Conservation (phyloP, 2,888 invertebrate species). For the Lepas anatifera region DNA sequence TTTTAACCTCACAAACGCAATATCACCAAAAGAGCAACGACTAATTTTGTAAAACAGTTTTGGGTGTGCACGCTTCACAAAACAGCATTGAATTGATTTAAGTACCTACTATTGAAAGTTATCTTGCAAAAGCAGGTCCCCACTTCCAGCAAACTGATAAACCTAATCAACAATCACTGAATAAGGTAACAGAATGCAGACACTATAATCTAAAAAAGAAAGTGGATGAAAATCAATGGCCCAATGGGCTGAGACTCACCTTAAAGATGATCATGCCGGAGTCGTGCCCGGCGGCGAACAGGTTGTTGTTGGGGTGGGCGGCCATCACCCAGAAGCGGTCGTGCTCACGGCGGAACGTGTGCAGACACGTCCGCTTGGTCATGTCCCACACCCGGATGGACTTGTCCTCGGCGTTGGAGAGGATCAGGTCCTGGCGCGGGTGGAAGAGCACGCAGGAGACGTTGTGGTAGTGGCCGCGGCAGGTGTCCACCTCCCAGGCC, state of each 20-base stretch:
- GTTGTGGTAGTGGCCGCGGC: conserved; percentile 99
- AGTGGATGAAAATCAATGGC: too few species aligned
- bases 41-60: too few species aligned
- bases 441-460: conserved; percentile 96
- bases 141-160: too few species aligned
- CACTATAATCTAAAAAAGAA: too few species aligned
- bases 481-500: conserved; percentile 99
- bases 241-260: conserved; percentile 28
- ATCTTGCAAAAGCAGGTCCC: too few species aligned
- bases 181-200: too few species aligned
- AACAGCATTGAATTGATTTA: too few species aligned
- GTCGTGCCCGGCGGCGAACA: conserved; percentile 99
- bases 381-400: conserved; percentile 83
- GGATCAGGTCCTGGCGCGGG: conserved; percentile 87
- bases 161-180: too few species aligned
- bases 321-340: conserved; percentile 97
- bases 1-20: too few species aligned
- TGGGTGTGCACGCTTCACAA: too few species aligned
- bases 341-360: conserved; percentile 86
- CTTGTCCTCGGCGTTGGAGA: conserved; percentile 63
- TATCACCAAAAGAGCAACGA: too few species aligned
- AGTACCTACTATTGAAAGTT: too few species aligned
- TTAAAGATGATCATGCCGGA: conserved; percentile 89
- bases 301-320: conserved; percentile 84
- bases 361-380: conserved; percentile 80